A percentile compares a stretch with the other conserved stretches of the same genome.
Evolutionary conservation across 2,888 invertebrate genomes (phyloP).

Genomic region (Dichetophora obliterata): DNA sequence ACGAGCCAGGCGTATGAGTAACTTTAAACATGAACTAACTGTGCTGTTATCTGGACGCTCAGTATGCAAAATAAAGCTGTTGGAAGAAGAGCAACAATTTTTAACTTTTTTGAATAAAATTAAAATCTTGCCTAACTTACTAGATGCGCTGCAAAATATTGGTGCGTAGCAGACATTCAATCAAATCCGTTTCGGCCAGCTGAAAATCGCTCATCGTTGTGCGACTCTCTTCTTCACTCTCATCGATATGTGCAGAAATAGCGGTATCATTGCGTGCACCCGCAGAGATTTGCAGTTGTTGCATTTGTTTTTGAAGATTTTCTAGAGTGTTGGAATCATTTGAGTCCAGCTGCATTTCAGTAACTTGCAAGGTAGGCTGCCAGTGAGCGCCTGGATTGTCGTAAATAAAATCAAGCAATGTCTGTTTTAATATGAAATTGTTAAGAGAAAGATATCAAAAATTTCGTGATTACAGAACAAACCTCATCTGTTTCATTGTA

Average conservation of each 20-base stretch:
- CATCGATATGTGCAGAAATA: constrained; percentile 61
- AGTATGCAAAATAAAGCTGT: constrained; percentile 80
- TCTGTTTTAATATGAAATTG: constrained; percentile 49
- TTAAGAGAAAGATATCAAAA: not conserved
- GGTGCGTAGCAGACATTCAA: constrained; percentile 80
- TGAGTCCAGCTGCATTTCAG: constrained; percentile 46
- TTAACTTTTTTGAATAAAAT: not conserved
- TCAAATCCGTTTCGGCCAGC: constrained; percentile 85
- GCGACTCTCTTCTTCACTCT: constrained; percentile 70
- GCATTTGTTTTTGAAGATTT: constrained; percentile 73
- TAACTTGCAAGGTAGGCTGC: constrained; percentile 74
- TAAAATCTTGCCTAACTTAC: constrained; percentile 67
- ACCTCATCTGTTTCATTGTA: constrained; percentile 85
- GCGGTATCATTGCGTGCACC: constrained; percentile 56
- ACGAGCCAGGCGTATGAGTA: constrained; percentile 83
- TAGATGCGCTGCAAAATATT: constrained; percentile 82
- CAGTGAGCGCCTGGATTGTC: constrained; percentile 77
- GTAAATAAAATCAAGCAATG: constrained; percentile 77
- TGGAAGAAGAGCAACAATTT: constrained; percentile 50
- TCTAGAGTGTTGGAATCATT: constrained; percentile 69
- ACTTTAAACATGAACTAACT: constrained; percentile 81
- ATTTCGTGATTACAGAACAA: not conserved
- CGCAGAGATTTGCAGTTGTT: constrained; percentile 59
- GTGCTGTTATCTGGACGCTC: constrained; percentile 80
- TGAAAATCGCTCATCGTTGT: constrained; percentile 87